These are phyloP conservation scores for Nothobranchius furzeri DNA, from an alignment of 2,113 vertebrate species.

Conservation along the genomic window DNA sequence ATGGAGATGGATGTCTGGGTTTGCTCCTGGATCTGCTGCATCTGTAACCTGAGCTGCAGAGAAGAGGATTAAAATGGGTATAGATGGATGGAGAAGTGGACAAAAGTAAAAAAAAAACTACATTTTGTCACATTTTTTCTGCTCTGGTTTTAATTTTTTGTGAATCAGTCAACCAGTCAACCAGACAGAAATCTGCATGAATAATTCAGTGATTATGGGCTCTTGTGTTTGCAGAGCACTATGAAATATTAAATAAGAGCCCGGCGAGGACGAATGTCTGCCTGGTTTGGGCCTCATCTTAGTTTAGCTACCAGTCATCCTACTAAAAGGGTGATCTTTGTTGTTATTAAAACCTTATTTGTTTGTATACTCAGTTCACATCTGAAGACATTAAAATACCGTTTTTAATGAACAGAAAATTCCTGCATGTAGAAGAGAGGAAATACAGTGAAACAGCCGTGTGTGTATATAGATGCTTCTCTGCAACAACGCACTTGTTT, in stretches of 20 bases:
- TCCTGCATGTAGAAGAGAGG: conserved; percentile 32
- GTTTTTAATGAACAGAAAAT: neutral
- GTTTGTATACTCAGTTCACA: neutral
- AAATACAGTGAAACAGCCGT: neutral
- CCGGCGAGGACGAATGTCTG: conserved; percentile 31
- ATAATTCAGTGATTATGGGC: conserved; percentile 70
- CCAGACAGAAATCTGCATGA: conserved; percentile 63
- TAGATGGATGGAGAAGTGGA: too few species aligned
- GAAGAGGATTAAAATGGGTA: too few species aligned
- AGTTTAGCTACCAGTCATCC: neutral
- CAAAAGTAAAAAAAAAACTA: too few species aligned
- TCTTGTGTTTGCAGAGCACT: conserved; percentile 55
- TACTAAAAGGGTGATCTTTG: neutral
- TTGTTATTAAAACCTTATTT: neutral
- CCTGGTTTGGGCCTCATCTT: conserved; percentile 11
- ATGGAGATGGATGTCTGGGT: too few species aligned
- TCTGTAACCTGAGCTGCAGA: too few species aligned
- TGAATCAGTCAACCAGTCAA: conserved; percentile 70
- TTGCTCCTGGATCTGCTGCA: too few species aligned
- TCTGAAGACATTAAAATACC: conserved; percentile 4
- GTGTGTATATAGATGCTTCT: too few species aligned
- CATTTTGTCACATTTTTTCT: neutral
- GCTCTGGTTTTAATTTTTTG: conserved; percentile 42
- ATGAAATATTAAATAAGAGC: conserved; percentile 69
- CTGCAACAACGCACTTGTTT: too few species aligned